phyloP scores from a whole-genome alignment of 2,797 vertebrate genomes.

The Halcyon chelicuti region DNA sequence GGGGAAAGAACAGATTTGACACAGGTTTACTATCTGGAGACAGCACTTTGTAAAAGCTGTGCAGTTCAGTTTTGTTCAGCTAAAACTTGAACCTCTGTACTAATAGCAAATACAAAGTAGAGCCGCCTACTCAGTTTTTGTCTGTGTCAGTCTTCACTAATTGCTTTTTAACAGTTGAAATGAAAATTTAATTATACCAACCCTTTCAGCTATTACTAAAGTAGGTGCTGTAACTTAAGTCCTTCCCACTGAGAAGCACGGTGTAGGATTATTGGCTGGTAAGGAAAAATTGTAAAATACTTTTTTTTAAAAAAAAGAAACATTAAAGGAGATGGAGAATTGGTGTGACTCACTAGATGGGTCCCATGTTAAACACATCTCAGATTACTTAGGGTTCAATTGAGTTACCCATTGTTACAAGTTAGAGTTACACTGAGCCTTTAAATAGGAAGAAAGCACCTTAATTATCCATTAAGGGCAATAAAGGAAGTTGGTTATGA shows the following conservation, averaged over 20 bases:
- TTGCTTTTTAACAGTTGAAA: not conserved
- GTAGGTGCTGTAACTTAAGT: not conserved
- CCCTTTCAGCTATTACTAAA: not conserved
- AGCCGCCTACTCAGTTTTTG: not conserved
- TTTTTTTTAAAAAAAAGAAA: not conserved
- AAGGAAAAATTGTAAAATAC: not conserved
- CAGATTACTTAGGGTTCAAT: not conserved
- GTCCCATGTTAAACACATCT: conserved; percentile 1
- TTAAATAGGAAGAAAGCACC: conserved; percentile 39
- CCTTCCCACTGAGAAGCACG: not conserved
- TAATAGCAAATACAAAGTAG: not conserved
- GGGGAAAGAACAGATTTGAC: not conserved
- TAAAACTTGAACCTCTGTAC: not conserved
- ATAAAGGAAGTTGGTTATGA: conserved; percentile 61
- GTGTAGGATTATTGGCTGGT: not conserved
- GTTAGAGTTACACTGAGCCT: not conserved
- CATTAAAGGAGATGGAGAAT: not conserved
- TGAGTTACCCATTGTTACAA: not conserved
- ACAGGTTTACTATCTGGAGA: not conserved
- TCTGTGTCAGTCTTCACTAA: not conserved
- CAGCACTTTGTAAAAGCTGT: not conserved
- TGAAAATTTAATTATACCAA: not conserved
- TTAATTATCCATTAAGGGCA: conserved; percentile 44
- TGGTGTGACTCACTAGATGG: not conserved
- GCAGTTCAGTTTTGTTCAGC: not conserved